These are phyloP conservation scores for Drosophila tropicalis DNA, from an alignment of 1,140 invertebrate genomes.

Conservation along the genomic window DNA sequence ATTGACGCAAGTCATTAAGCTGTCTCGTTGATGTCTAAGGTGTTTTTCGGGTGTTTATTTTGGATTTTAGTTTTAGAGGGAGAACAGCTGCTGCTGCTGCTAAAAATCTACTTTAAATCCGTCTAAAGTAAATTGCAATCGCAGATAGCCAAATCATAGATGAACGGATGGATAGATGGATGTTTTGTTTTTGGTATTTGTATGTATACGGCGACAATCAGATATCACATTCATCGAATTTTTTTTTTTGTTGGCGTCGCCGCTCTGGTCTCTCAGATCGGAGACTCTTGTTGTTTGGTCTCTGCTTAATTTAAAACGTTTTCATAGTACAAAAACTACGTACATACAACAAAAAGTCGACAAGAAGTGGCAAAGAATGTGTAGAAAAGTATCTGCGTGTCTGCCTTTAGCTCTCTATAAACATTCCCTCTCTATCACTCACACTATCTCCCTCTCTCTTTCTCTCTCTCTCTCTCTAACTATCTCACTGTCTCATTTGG, in stretches of 20 bases:
- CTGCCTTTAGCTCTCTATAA: slow-evolving; percentile 3
- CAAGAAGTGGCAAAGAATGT: slow-evolving; percentile 66
- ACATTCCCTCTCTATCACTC: background rate
- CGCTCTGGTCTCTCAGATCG: slow-evolving; percentile 62
- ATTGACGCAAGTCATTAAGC: slow-evolving; percentile 74
- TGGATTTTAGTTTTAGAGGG: slow-evolving; percentile 9
- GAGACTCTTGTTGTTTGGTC: slow-evolving; percentile 44
- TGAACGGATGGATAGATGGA: slow-evolving; percentile 26
- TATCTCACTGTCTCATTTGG: background rate
- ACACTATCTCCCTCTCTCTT: slow-evolving; percentile 1
- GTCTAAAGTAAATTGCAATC: slow-evolving; percentile 16
- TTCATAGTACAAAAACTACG: slow-evolving; percentile 62
- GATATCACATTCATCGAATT: slow-evolving; percentile 63
- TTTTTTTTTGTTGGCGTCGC: slow-evolving; percentile 77
- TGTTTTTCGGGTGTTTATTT: slow-evolving; percentile 10
- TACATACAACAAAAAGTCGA: slow-evolving; percentile 34
- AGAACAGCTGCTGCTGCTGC: slow-evolving; percentile 47
- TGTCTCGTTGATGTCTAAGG: slow-evolving; percentile 69
- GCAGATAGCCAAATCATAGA: slow-evolving; percentile 1
- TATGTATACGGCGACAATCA: slow-evolving; percentile 31
- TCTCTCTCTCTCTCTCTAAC: slow-evolving; percentile 2
- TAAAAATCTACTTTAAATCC: slow-evolving; percentile 6
- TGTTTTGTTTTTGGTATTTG: background rate
- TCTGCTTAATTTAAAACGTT: slow-evolving; percentile 72
- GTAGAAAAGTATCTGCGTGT: slow-evolving; percentile 58